Evolutionary conservation across 2,888 invertebrate genomes (phyloP).

Genomic region (Nysson spinosus): DNA sequence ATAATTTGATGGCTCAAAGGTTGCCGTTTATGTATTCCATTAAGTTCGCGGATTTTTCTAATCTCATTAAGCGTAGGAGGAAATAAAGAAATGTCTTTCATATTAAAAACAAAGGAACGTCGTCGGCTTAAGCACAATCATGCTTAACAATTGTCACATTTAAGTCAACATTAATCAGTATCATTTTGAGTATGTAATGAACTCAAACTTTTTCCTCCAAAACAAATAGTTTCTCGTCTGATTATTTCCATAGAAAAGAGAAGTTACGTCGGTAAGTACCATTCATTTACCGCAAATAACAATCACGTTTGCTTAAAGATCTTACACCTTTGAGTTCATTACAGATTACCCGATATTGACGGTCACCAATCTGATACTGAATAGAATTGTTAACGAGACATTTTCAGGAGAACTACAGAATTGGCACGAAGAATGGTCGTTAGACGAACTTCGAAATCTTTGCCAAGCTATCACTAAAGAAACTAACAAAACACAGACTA

Average conservation of each 20-base stretch:
- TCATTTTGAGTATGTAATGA: too few relatives aligned
- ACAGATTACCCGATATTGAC: not conserved
- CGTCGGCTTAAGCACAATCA: conserved; percentile 12
- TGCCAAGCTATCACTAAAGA: not conserved
- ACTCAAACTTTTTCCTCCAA: not conserved
- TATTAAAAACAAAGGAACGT: conserved; percentile 2
- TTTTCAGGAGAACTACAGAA: conserved; percentile 35
- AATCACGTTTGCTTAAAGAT: too few relatives aligned
- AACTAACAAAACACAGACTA: not conserved
- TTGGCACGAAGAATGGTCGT: not conserved
- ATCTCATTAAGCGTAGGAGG: too few relatives aligned
- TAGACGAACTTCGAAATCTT: conserved; percentile 19
- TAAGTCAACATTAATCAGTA: too few relatives aligned
- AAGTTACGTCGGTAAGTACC: too few relatives aligned
- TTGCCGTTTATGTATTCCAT: too few relatives aligned
- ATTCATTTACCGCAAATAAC: too few relatives aligned
- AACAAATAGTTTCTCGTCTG: too few relatives aligned
- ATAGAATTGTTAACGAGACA: conserved; percentile 22
- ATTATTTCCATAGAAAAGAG: too few relatives aligned
- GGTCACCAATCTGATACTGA: not conserved
- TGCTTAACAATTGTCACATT: not conserved
- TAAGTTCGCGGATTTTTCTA: too few relatives aligned
- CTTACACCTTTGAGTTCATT: not conserved
- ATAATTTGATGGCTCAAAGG: too few relatives aligned
- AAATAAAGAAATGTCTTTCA: not conserved